Base-by-base conservation (phyloP, 2,113 vertebrate genomes). In the Ovibos moschatus region DNA sequence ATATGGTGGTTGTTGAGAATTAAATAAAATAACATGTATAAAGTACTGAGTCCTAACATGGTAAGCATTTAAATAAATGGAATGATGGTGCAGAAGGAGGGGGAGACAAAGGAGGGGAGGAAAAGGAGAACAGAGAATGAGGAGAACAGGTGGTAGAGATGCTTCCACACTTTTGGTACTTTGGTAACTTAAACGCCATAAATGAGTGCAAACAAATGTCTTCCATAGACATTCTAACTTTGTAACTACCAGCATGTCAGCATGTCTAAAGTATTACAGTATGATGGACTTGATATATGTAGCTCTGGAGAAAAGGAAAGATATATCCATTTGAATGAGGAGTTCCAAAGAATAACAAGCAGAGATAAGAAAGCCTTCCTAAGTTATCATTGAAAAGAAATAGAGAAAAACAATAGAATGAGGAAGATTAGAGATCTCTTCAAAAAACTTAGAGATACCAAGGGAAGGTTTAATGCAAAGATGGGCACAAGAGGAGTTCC, bases 241-340 rank as follows among this genome's bases (percentile, higher is more conserved):
- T 94, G 47, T 92, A n/a, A 83, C 53, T 36, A 15, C 14, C 43
- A 40, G 13, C 58, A 36, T 82, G 47, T 50, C 51, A 81, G 27
- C 28, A 57, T 92, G 36, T 88, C 55, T 45, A 67, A 93, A 57
- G 25, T 51, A 55, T 58, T 78, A 86, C 27, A 28, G 17, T 43
- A 30, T 86, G 50, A 85, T 47, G 21, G 45, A 74, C n/a, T 94
- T 95, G 78, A 36, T 74, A 47, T 93, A 25, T 84, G 43, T 57
- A 71, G 67, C 19, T 71, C n/a, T 71, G n/a, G 67, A 71, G 67
- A 40, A 71, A 71, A 71, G 10, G n/a, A 71, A 71, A 71, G 67
- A 71, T 40, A 71, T 12, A 23, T 40, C n/a, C 67, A 23, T 40
- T 36, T 71, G n/a, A 71, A 71, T 71, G 67, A 40, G 19, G 67